Evolutionary conservation across 2,113 vertebrate genomes (phyloP).

Genomic region (Nanorana parkeri): DNA sequence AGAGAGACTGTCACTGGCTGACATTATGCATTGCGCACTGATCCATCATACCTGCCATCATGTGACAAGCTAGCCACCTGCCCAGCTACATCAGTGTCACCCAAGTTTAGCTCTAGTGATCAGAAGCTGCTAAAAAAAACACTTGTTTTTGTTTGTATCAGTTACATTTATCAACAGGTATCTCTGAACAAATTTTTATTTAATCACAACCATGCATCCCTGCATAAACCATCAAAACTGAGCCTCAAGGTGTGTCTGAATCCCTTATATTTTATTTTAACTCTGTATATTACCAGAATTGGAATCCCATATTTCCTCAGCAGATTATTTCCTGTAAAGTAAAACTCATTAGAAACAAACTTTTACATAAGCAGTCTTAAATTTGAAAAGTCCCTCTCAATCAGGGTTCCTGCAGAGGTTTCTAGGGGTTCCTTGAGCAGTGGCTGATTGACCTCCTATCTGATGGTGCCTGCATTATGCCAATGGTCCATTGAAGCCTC

Average conservation of each 20-base stretch:
- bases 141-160: neutral
- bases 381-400: no score
- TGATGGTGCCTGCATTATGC: no score
- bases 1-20: constrained; percentile 50
- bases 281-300: no score
- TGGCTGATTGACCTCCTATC: no score
- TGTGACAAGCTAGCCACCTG: constrained; percentile 81
- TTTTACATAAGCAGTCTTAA: no score
- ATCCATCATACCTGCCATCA: constrained; percentile 76
- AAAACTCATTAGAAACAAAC: no score
- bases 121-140: neutral
- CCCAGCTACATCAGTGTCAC: constrained; percentile 80
- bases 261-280: neutral
- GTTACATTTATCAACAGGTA: constrained; percentile 12
- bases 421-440: no score
- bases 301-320: no score
- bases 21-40: constrained; percentile 14
- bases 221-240: neutral
- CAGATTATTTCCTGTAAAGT: no score
- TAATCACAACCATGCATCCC: neutral
- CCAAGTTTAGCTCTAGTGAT: constrained; percentile 22
- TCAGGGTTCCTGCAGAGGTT: no score
- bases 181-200: constrained; percentile 10
- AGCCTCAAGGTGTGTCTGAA: neutral
- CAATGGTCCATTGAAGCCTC: no score